Evolutionary conservation across 2,888 invertebrate genomes (phyloP).

Genomic region (Stenoptilia bipunctidactyla): DNA sequence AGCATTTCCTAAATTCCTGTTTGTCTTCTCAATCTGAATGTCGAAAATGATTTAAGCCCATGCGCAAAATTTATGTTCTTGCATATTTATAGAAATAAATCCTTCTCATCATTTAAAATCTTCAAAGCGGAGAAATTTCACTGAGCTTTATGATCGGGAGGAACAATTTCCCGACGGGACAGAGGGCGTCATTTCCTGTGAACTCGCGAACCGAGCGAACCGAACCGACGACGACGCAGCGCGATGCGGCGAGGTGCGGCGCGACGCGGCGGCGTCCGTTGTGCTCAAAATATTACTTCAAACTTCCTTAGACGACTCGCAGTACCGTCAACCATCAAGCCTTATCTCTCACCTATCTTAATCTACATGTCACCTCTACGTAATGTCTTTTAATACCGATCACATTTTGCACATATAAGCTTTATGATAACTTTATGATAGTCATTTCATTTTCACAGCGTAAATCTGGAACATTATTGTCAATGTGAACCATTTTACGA

Average conservation of each 20-base stretch:
- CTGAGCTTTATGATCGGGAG: conserved; percentile 59
- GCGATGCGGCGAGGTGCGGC: conserved; percentile 38
- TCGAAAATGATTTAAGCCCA: too few species aligned
- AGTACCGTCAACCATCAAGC: conserved; percentile 30
- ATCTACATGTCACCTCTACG: background rate
- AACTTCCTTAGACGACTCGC: conserved; percentile 55
- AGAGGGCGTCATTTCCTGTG: conserved; percentile 63
- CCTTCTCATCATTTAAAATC: conserved; percentile 51
- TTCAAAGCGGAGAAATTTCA: conserved; percentile 48
- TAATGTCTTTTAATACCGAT: conserved; percentile 1
- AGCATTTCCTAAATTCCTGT: too few species aligned
- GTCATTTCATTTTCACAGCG: background rate
- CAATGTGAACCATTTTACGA: background rate
- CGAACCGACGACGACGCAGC: conserved; percentile 37
- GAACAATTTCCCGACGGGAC: conserved; percentile 64
- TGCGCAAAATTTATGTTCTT: conserved; percentile 20
- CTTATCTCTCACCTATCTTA: conserved; percentile 25
- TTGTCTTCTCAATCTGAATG: too few species aligned
- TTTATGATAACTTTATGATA: background rate
- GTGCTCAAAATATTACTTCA: conserved; percentile 64
- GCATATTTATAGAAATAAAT: conserved; percentile 48
- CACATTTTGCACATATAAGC: background rate
- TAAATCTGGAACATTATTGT: background rate
- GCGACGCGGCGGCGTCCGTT: too few species aligned
- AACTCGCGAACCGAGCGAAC: conserved; percentile 37